Conservation (phyloP, 2,888 invertebrate species). For the Ectemnius lituratus region DNA sequence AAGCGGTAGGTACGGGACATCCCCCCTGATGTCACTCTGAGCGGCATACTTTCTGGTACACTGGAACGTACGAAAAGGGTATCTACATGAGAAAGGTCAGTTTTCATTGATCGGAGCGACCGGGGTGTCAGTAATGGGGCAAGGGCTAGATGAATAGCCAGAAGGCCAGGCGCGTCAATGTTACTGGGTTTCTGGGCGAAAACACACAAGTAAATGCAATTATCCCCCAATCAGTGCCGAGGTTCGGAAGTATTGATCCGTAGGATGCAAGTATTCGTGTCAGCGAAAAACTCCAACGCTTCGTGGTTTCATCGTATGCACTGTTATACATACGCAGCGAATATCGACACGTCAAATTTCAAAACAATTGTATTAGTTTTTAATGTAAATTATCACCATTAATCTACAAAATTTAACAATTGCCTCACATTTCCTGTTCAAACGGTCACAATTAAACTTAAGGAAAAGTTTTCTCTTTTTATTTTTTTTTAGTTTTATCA, state of each 20-base stretch:
- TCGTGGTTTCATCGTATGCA: not conserved
- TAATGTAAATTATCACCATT: too few relatives aligned
- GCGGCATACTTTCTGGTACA: too few relatives aligned
- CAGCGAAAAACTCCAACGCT: slow-evolving; percentile 25
- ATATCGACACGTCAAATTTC: too few relatives aligned
- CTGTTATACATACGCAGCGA: too few relatives aligned
- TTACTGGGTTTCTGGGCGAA: slow-evolving; percentile 71
- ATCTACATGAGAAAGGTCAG: slow-evolving; percentile 62
- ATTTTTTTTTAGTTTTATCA: too few relatives aligned
- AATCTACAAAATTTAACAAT: too few relatives aligned
- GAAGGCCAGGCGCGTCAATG: slow-evolving; percentile 65
- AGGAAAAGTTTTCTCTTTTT: too few relatives aligned
- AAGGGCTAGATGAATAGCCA: slow-evolving; percentile 48
- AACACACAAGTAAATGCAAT: slow-evolving; percentile 66
- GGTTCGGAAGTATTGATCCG: slow-evolving; percentile 59
- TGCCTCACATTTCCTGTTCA: too few relatives aligned
- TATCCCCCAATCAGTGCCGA: slow-evolving; percentile 66
- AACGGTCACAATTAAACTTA: too few relatives aligned
- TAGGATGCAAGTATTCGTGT: slow-evolving; percentile 39
- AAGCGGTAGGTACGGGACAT: too few relatives aligned
- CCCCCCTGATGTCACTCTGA: too few relatives aligned
- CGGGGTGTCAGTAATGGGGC: slow-evolving; percentile 34
- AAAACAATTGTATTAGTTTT: too few relatives aligned
- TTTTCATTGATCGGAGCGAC: slow-evolving; percentile 47
- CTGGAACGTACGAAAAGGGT: slow-evolving; percentile 14